phyloP scores from a whole-genome alignment of 2,113 vertebrate species.

The Lepus timidus region DNA sequence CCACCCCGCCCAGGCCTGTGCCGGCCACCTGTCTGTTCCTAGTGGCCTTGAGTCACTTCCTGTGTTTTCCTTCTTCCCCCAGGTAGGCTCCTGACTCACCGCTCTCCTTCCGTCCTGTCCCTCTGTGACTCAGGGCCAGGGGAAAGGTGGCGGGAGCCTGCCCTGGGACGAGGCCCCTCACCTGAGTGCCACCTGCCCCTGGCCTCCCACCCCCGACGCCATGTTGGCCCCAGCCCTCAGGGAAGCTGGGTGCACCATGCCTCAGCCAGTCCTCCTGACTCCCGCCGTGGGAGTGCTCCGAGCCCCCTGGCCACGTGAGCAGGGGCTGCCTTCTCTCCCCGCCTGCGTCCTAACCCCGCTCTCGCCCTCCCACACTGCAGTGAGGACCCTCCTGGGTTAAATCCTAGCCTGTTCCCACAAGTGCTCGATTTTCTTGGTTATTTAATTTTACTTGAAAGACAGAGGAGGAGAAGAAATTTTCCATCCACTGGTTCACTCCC shows the following conservation, averaged over 20 bases:
- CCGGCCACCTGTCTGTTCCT: conserved; percentile 52
- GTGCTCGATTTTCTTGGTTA: no score
- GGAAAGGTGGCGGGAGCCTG: background rate
- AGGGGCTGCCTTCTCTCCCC: background rate
- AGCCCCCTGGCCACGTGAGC: no score
- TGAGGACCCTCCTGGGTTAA: background rate
- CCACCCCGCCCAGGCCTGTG: background rate
- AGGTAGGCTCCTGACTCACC: conserved; percentile 74
- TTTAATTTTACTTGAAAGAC: no score
- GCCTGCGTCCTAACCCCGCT: background rate
- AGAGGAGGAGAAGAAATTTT: no score
- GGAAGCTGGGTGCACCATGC: background rate
- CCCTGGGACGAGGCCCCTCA: background rate
- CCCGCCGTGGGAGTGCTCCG: background rate
- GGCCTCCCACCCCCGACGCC: background rate
- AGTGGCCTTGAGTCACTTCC: conserved; percentile 77
- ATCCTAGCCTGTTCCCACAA: background rate
- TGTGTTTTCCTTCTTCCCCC: conserved; percentile 62
- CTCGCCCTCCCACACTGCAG: background rate
- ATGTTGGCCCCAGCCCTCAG: background rate
- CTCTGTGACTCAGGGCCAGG: background rate
- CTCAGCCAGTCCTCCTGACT: background rate
- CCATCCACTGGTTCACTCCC: no score
- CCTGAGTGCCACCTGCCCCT: background rate
- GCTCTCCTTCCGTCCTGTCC: conserved; percentile 22